Base-by-base conservation (phyloP, 1,140 invertebrate species). In the Bombus polaris region DNA sequence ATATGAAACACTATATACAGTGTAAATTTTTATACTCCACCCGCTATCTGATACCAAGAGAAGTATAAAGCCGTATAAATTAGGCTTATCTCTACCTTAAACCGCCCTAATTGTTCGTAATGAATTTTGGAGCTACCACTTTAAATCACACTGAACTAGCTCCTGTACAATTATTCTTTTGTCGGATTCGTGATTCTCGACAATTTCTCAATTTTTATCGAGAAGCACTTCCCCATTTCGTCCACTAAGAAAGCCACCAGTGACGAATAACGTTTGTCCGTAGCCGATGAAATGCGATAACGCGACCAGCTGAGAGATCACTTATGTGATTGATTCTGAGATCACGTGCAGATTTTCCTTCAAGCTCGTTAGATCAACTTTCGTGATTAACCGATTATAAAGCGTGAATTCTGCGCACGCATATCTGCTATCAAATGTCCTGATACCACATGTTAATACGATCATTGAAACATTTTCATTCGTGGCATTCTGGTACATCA, bases 321-420 rank as follows among this genome's bases (percentile, higher is more conserved):
- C 62, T 28, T 28, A 25, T 6, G 39, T 44, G 62, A 79, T 28
- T 79, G 77, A 79, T 79, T 18, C n/a, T 47, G 12, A 6, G 28
- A 66, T 79, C 77, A 62, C 77, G 62, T 79, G 77, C 77, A 66
- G 39, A 66, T 44, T 37, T 79, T 44, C 39, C 39, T 66, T 37
- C 18, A 2, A 0, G 22, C n/a, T 66, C 76, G 39, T 66, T 78
- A 44, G n/a, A 28, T 0, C 8, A 12, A n/a, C 59, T 47, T 79
- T 79, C 62, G 32, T 32, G 42, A 79, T 79, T 79, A 79, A 79
- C n/a, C 42, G 62, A 79, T 79, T 66, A 79, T 37, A 28, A 13
- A 35, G 32, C 10, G 25, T 3, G 18, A 35, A 74, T 44, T 53
- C 18, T 59, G 32, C 35, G 25, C 35, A 28, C 37, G 74, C 74